phyloP scores from a whole-genome alignment of 2,888 invertebrate species.

The Phalera bucephala region DNA sequence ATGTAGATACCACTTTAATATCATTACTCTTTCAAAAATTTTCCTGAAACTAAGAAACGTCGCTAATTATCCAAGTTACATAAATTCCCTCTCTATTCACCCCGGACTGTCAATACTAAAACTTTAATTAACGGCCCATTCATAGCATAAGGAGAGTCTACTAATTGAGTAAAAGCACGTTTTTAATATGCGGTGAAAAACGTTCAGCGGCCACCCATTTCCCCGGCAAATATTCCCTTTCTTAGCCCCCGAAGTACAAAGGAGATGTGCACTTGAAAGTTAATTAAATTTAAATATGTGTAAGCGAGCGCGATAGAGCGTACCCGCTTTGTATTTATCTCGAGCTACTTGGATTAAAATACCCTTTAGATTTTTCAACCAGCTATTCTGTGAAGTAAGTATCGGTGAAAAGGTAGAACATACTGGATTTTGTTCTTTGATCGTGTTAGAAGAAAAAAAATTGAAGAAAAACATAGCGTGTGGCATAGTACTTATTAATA shows the following conservation, averaged over 20 bases:
- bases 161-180: constrained; percentile 42
- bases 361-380: constrained; percentile 23
- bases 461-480: too few relatives aligned
- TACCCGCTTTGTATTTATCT: constrained; percentile 36
- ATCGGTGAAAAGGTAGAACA: constrained; percentile 6
- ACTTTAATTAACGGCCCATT: constrained; percentile 51
- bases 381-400: constrained; percentile 9
- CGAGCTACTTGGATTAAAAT: constrained; percentile 16
- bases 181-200: constrained; percentile 48
- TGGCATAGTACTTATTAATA: too few relatives aligned
- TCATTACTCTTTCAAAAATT: not conserved
- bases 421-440: constrained; percentile 4
- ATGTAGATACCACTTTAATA: not conserved
- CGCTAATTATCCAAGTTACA: not conserved
- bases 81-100: not conserved
- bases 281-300: constrained; percentile 73
- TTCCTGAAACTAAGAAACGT: not conserved
- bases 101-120: constrained; percentile 25
- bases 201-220: constrained; percentile 47
- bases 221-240: constrained; percentile 49
- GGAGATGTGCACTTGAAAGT: constrained; percentile 64
- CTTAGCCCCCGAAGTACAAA: constrained; percentile 53
- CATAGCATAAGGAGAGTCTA: constrained; percentile 32
- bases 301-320: constrained; percentile 28
- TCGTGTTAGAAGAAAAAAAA: too few relatives aligned